Evolutionary conservation across 2,888 invertebrate species (phyloP), one percentile per base, ranked within the genome.

Genomic region (Drosophila tanythrix): DNA sequence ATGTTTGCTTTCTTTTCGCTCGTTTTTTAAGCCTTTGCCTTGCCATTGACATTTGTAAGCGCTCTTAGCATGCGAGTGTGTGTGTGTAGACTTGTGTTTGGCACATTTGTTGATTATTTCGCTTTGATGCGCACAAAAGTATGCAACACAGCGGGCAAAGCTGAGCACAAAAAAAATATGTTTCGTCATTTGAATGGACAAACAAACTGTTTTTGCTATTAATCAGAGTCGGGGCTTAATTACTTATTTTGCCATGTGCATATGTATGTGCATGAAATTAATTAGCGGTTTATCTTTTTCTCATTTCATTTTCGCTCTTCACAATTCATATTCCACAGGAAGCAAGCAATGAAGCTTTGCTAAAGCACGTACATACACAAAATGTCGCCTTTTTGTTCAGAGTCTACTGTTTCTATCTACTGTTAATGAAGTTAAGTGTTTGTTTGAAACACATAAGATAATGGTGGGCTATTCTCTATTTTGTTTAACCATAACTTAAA

Each of bases 41-140:
- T 79, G 53, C 74, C 82, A 87, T 84, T 88, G 85, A 82, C 83
- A 81, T 81, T 87, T 87, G 85, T 77, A 82, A 78, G 82, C 78
- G 53, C 68, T 76, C 73, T 13, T 33, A 59, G 59, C 43, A 27
- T 46, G 27, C 43, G 59, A 36, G 15, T 63, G 35, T 69, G 60
- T 36, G 55, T 57, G 53, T 70, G 36, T 66, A 29, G 50, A 25
- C 64, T 50, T 71, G 70, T 46, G 52, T 60, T 46, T 74, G 74
- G 77, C 86, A 88, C 84, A 88, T 85, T 85, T 88, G 88, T 85
- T 85, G 85, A 85, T 85, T 85, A 85, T 88, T 85, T 85, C 83
- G 84, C 88, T 85, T 85, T 85, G 84, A 88, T 86, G 86, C 86
- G 87, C 82, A 76, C 83, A 79, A 83, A 79, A 88, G 84, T 81